Evolutionary conservation across 2,888 invertebrate species (phyloP), one percentile per base, ranked within the genome.

Genomic region (Eupithecia tripunctaria): DNA sequence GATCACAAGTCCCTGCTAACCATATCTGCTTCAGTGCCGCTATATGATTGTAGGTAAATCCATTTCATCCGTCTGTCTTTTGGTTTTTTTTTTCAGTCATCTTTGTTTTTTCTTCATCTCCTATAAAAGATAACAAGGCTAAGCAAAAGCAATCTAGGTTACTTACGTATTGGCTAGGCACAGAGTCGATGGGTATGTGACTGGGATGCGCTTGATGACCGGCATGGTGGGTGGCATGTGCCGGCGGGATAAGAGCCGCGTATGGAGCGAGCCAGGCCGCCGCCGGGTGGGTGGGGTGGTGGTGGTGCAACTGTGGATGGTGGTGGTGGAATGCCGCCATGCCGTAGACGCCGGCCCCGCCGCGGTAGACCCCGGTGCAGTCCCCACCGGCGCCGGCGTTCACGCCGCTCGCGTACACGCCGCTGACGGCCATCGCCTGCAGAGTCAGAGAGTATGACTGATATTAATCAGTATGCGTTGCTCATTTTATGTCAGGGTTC

Each of bases 161-260:
- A 91, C 94, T 92, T 79, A 94, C 94, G 85, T 93, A 94, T 94
- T 94, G 94, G 90, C 89, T 93, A 88, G 93, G 92, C 87, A 93
- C 93, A 70, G 93, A 90, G 82, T 93, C 93, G 84, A 93, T 91
- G 80, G 93, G 94, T 86, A 93, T 88, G 82, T 91, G 94, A 75
- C 88, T 85, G 70, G 89, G 92, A 82, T 91, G 94, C 74, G 91
- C 88, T 70, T 89, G 88, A 78, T 91, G 91, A 59, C 90, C 84
- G 62, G 86, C 93, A 85, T 89, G 92, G 80, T 88, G 90, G 72
- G 88, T 82, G 68, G 87, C 85, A 84, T 90, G 93, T 77, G 89
- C 89, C 69, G 91, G 94, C 81, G 91, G 94, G 80, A 91, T 85
- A 75, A 92, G 90, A 74, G 92, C 88, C 68, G 89, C 95, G 89